Conservation (phyloP, 2,797 vertebrate genomes). For the Ceryle rudis region DNA sequence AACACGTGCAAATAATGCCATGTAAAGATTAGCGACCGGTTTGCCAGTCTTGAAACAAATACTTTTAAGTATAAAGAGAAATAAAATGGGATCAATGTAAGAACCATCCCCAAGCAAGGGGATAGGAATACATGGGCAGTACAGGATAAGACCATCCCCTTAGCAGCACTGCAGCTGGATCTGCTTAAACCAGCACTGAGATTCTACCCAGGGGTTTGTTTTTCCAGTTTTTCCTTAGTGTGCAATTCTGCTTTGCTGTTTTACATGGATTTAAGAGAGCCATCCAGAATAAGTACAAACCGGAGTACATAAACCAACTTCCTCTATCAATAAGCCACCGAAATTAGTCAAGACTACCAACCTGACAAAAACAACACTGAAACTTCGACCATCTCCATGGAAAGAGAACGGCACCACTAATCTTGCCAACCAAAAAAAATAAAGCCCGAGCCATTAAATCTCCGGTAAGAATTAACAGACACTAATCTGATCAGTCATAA, state of each 20-base stretch:
- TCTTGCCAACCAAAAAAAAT: background rate
- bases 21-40: accelerated
- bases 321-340: background rate
- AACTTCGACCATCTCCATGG: background rate
- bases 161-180: background rate
- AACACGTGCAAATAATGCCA: background rate
- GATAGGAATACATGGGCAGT: accelerated
- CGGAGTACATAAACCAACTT: background rate
- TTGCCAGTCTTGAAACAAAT: background rate
- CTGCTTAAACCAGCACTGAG: background rate
- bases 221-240: background rate
- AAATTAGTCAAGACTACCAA: background rate
- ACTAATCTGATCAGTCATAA: background rate
- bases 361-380: background rate
- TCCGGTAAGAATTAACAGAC: background rate
- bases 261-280: background rate
- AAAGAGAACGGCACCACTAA: background rate
- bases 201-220: background rate
- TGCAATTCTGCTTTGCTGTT: background rate
- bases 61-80: background rate
- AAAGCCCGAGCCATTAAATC: background rate
- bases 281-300: background rate
- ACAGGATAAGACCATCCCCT: background rate
- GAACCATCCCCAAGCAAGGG: background rate
- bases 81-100: background rate